Percentiles rank a stretch among this genome's conserved stretches.
Conservation (phyloP, 2,113 vertebrate genomes). For the Gasterosteus aculeatus region DNA sequence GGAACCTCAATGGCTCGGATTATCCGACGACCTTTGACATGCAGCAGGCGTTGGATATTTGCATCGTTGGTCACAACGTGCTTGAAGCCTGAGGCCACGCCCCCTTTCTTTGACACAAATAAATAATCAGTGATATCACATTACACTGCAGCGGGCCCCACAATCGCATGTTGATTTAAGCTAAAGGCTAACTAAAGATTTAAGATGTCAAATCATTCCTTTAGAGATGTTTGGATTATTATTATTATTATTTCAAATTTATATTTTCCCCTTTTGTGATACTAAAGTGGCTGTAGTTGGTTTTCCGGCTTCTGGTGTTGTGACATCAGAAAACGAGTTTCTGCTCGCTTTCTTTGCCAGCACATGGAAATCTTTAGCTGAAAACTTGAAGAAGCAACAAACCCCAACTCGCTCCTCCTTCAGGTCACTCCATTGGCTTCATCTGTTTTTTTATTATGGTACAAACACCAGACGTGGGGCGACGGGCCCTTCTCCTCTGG, state of each 20-base stretch:
- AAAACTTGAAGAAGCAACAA: slow-evolving; percentile 18
- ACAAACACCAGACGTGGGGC: not conserved
- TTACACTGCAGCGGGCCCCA: not conserved
- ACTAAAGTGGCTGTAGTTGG: not conserved
- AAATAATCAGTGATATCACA: not conserved
- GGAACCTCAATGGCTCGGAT: slow-evolving; percentile 71
- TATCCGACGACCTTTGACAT: slow-evolving; percentile 72
- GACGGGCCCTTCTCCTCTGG: too few relatives aligned
- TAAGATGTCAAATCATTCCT: not conserved
- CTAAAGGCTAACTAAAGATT: not conserved
- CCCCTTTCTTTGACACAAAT: slow-evolving; percentile 71
- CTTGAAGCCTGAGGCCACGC: slow-evolving; percentile 79
- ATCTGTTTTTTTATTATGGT: not conserved
- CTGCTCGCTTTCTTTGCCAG: slow-evolving; percentile 14
- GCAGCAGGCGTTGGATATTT: slow-evolving; percentile 64
- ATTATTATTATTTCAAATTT: not conserved
- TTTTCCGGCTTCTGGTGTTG: slow-evolving; percentile 25
- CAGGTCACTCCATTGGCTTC: not conserved
- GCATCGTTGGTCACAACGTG: slow-evolving; percentile 64
- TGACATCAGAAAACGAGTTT: slow-evolving; percentile 24
- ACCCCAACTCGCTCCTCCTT: not conserved
- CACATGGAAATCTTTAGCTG: slow-evolving; percentile 26
- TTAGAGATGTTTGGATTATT: not conserved
- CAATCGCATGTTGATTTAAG: not conserved
- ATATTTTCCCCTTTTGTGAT: not conserved